Percentiles rank a stretch among this genome's conserved stretches.
Conservation (phyloP, 1,140 invertebrate genomes). For the Anthonomus grandis region DNA sequence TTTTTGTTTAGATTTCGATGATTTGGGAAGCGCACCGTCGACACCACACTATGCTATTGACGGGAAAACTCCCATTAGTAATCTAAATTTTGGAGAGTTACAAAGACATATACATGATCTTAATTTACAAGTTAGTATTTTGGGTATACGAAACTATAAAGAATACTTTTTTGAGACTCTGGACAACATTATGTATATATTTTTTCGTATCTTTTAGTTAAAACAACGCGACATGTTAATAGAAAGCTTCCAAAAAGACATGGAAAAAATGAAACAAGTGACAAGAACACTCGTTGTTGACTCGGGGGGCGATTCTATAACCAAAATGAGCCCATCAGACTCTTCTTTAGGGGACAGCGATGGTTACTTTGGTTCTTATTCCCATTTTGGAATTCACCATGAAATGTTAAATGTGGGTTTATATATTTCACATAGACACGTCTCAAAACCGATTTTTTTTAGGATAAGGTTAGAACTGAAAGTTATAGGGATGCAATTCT, state of each 20-base stretch:
- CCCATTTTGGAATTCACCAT: slow-evolving; percentile 97
- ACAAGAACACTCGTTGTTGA: slow-evolving; percentile 52
- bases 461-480: slow-evolving; percentile 90
- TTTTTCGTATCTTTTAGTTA: slow-evolving; percentile 47
- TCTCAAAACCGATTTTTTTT: slow-evolving; percentile 13
- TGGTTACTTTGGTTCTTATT: slow-evolving; percentile 93
- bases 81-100: slow-evolving; percentile 43
- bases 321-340: slow-evolving; percentile 46
- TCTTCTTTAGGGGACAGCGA: slow-evolving; percentile 58
- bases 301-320: slow-evolving; percentile 39
- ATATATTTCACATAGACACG: too few relatives aligned
- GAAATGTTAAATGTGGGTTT: slow-evolving; percentile 78
- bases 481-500: slow-evolving; percentile 93
- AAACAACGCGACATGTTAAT: slow-evolving; percentile 56
- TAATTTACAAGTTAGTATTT: slow-evolving; percentile 37
- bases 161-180: slow-evolving; percentile 1
- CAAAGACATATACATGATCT: slow-evolving; percentile 45
- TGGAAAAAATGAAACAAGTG: slow-evolving; percentile 60
- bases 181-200: neutral
- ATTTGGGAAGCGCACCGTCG: slow-evolving; percentile 46
- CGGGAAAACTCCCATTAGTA: slow-evolving; percentile 46
- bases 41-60: slow-evolving; percentile 48
- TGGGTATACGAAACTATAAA: neutral
- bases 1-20: slow-evolving; percentile 46
- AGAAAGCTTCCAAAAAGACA: slow-evolving; percentile 59